phyloP scores from a whole-genome alignment of 2,113 vertebrate genomes.

The Sturnus vulgaris region DNA sequence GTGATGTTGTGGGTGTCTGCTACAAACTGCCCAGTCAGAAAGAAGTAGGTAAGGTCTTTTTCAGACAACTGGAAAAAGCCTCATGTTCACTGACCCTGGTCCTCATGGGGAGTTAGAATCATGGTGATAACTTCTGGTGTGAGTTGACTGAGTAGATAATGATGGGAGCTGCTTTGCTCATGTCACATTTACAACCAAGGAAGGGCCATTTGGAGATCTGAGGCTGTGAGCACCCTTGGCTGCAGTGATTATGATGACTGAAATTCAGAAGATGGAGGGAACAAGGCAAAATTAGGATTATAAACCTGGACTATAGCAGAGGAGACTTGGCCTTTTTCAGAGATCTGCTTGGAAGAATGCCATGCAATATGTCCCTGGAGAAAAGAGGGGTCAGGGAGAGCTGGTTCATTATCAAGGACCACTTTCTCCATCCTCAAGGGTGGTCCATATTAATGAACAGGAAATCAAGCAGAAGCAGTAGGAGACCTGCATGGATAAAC shows the following conservation, averaged over 20 bases:
- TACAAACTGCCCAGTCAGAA: not conserved
- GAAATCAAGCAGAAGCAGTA: not conserved
- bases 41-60: not conserved
- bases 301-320: not conserved
- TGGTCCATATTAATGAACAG: not conserved
- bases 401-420: not conserved
- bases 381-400: not conserved
- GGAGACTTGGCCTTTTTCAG: not conserved
- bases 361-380: not conserved
- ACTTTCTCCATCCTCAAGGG: not conserved
- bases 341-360: not conserved
- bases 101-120: not conserved
- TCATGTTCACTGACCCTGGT: not conserved
- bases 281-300: not conserved
- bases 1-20: not conserved
- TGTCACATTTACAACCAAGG: not conserved
- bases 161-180: not conserved
- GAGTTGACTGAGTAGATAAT: accelerated
- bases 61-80: not conserved
- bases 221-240: not conserved
- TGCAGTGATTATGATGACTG: not conserved
- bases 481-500: not conserved
- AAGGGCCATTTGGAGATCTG: not conserved
- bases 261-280: not conserved
- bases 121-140: not conserved